Base-by-base conservation (phyloP, 2,113 vertebrate species). In the Apodemus sylvaticus region DNA sequence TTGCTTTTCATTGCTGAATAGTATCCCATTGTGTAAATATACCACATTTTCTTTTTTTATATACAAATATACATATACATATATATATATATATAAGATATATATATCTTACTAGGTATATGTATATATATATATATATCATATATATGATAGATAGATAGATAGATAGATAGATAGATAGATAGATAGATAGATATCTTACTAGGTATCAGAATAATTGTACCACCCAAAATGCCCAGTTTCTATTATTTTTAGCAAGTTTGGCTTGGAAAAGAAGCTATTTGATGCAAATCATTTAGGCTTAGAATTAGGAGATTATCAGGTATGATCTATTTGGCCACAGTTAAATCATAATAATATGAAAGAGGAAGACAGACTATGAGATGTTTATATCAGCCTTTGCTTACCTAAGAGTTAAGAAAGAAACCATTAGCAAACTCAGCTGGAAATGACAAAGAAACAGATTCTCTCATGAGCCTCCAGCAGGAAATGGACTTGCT, bases 351-450 rank as follows among this genome's bases (percentile, higher is more conserved):
- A 68, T 9, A 64, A 60, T 91, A 74, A 39, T 92, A 2, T 68
- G 11, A 24, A 79, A 14, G 0, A 86, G 6, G 12, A n/a, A 73
- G 4, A 8, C 39, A 78, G 60, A 51, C 1, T 36, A 22, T 68
- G 11, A 39, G 36, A 48, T 17, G 6, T 22, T 3, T 13, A 31
- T 39, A 77, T 10, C 13, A 92, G 10, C 2, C 20, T 70, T 2
- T 31, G 36, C 8, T 58, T 48, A 6, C 74, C 94, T 45, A 70
- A 39, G 45, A 76, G 14, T 62, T 5, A 8, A 68, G 60, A 93
- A 34, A 1, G 0, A 7, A 16, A 19, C 19, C 34, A 19, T 10
- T 2, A 13, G 1, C 1, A 70, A 5, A 8, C 51, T 86, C 14
- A 45, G 9, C 11, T 74, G 0, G 39, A 89, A 60, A 77, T 24